Base-by-base conservation (phyloP, 2,888 invertebrate genomes). In the Chelonus formosanus region DNA sequence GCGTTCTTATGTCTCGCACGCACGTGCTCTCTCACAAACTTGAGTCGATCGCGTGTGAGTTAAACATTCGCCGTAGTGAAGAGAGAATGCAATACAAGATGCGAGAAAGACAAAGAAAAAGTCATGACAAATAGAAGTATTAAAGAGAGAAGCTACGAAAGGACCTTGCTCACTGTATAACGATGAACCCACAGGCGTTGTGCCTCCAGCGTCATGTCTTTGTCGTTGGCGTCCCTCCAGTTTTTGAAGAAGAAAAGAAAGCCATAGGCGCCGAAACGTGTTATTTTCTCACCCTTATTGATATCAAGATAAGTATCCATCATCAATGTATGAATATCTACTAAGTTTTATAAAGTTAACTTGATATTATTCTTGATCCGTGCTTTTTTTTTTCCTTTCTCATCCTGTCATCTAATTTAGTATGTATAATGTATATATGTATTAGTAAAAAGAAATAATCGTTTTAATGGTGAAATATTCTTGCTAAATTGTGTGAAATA, bases 1-100 rank as follows among this genome's bases (percentile, higher is more conserved):
- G 47, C 54, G 36, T 4, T 54, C 43, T 6, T 53, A 52, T 35
- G 40, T 45, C 47, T 47, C 20, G 60, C 54, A 65, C 60, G 55
- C 65, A 65, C 65, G 60, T 65, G 65, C 65, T 65, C 47, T 5
- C 53, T 8, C 56, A 48, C 47, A 55, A 52, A 59, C 32, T 58
- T 34, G 36, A 20, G 40, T 54, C 43, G 20, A 6, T 52, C 45
- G 40, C 55, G 55, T 56, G 60, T 60, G 65, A 54, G 60, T 60
- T 60, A 10, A 50, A 52, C 52, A 50, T 60, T 50, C 60, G 43
- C 60, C 31, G 48, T 7, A 4, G 55, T 40, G 60, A 52, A 10
- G 58, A 34, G 58, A 47, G 20, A 10, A 36, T 54, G n/a, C 36
- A 40, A 55, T 55, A 40, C 40, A 10, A 55, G 55, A 55, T 20